Evolutionary conservation across 1,140 invertebrate species (phyloP).

Genomic region (Centruroides vittatus): DNA sequence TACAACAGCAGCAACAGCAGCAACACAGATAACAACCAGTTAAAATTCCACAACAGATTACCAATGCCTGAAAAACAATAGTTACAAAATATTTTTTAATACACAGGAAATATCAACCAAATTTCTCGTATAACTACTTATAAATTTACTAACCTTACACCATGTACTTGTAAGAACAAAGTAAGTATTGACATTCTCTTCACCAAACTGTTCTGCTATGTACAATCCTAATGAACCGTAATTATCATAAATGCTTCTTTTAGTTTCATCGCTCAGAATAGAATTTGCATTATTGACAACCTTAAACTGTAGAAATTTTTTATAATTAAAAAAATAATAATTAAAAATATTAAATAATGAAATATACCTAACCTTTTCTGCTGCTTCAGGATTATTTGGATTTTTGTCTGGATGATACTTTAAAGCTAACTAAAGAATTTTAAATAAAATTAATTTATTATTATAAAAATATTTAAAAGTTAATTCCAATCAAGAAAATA

Average conservation of each 20-base stretch:
- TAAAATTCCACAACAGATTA: conserved; percentile 68
- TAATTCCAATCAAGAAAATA: neutral
- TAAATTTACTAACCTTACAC: conserved; percentile 52
- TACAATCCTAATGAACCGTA: conserved; percentile 87
- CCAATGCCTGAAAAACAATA: conserved; percentile 48
- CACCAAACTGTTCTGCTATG: conserved; percentile 90
- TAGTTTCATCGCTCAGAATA: conserved; percentile 75
- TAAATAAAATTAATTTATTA: too few relatives aligned
- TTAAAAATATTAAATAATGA: neutral
- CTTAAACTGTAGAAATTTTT: conserved; percentile 45
- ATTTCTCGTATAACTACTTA: too few relatives aligned
- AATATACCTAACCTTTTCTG: conserved; percentile 66
- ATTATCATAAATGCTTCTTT: conserved; percentile 90
- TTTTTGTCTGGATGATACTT: conserved; percentile 92
- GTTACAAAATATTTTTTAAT: too few relatives aligned
- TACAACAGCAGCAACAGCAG: conserved; percentile 74
- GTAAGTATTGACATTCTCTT: conserved; percentile 88
- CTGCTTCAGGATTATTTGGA: conserved; percentile 75
- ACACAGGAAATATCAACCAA: too few relatives aligned
- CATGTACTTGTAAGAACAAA: conserved; percentile 87
- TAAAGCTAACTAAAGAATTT: conserved; percentile 48
- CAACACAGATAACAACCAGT: conserved; percentile 81
- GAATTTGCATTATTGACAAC: conserved; percentile 81
- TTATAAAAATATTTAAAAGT: neutral
- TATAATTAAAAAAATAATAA: neutral